Evolutionary conservation across 1,140 invertebrate genomes (phyloP).

Genomic region (Conus betulinus): DNA sequence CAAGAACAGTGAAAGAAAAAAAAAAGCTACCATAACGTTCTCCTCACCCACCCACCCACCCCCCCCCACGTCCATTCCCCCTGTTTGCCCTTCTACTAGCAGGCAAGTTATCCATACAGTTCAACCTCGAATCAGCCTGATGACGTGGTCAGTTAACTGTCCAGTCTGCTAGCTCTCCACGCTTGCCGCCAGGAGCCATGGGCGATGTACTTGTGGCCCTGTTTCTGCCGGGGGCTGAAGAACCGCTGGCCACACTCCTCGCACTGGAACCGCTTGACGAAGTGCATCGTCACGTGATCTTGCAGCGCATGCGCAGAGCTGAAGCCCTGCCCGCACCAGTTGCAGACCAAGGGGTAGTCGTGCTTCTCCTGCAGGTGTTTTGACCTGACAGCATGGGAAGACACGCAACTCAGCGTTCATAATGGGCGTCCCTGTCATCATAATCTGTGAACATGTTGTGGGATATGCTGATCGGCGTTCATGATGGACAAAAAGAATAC

Average conservation of each 20-base stretch:
- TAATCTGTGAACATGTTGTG: too few species aligned
- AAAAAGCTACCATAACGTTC: too few species aligned
- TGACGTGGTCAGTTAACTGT: background rate
- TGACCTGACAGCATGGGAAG: background rate
- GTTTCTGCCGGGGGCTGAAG: constrained; percentile 4
- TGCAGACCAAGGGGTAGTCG: constrained; percentile 23
- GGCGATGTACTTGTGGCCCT: constrained; percentile 12
- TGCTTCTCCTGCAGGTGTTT: constrained; percentile 31
- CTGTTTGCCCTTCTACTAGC: background rate
- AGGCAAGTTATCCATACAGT: background rate
- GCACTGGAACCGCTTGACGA: constrained; percentile 6
- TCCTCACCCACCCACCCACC: too few species aligned
- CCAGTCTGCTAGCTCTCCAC: background rate
- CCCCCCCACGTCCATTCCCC: background rate
- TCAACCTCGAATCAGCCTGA: background rate
- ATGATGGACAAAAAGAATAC: too few species aligned
- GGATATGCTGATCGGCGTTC: too few species aligned
- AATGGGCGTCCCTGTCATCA: too few species aligned
- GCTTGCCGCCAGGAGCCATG: background rate
- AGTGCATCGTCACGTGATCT: constrained; percentile 14
- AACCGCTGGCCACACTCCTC: constrained; percentile 7
- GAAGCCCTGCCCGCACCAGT: constrained; percentile 20
- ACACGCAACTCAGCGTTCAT: too few species aligned
- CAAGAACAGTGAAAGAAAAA: too few species aligned
- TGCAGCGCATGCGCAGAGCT: constrained; percentile 13